phyloP scores from a whole-genome alignment of 2,888 invertebrate genomes.

The Loripinus fragilis region DNA sequence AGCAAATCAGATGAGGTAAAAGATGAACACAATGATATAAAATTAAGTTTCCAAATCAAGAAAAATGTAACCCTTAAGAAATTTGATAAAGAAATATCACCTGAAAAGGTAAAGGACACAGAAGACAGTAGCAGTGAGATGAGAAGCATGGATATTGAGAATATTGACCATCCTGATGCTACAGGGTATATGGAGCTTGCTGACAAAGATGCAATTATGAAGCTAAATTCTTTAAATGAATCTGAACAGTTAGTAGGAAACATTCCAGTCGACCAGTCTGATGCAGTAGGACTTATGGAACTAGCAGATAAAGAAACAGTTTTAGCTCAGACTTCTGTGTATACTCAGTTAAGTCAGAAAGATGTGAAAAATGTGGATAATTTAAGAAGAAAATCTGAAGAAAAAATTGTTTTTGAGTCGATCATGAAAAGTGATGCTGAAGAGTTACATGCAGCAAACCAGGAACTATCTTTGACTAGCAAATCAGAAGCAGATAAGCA shows the following conservation, averaged over 20 bases:
- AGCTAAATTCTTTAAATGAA: background rate
- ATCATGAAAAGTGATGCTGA: constrained; percentile 6
- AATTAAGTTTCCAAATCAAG: constrained; percentile 1
- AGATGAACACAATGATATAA: background rate
- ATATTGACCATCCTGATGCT: constrained; percentile 39
- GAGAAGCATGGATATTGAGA: background rate
- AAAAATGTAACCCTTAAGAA: constrained; percentile 1
- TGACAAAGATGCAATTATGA: constrained; percentile 26
- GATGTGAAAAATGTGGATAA: constrained; percentile 6
- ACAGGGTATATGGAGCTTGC: constrained; percentile 44
- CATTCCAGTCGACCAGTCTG: background rate
- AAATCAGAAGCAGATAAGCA: background rate
- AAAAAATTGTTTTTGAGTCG: background rate
- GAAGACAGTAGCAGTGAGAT: background rate
- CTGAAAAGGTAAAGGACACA: background rate
- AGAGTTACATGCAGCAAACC: background rate
- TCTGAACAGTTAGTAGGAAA: background rate
- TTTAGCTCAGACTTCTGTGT: background rate
- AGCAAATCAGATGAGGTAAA: background rate
- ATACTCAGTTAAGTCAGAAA: background rate
- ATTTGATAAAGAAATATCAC: background rate
- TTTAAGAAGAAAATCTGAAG: background rate
- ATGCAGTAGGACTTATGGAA: constrained; percentile 5
- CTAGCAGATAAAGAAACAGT: background rate
- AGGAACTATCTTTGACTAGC: background rate